A percentile compares a stretch with the other conserved stretches of the same genome.
phyloP scores from a whole-genome alignment of 2,113 vertebrate genomes.

The Mungos mungo region DNA sequence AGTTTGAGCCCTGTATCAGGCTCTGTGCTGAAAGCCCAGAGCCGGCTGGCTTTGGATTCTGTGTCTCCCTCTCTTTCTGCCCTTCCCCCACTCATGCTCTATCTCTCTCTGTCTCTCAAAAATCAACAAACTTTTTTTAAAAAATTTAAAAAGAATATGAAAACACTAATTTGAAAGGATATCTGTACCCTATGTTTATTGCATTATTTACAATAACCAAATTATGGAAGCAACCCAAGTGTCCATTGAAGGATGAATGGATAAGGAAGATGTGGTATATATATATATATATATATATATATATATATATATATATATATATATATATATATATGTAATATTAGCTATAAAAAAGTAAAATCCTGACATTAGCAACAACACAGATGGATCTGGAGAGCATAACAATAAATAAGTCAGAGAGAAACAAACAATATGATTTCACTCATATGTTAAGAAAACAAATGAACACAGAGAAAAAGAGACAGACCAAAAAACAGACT shows the following conservation, averaged over 20 bases:
- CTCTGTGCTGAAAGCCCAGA: too few species aligned
- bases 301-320: not conserved
- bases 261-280: not conserved
- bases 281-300: not conserved
- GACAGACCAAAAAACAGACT: not conserved
- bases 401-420: not conserved
- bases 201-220: not conserved
- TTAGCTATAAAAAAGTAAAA: not conserved
- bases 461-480: not conserved
- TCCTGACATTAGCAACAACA: not conserved
- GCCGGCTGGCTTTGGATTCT: too few species aligned
- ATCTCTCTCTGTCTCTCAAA: too few species aligned
- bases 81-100: too few species aligned
- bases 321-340: not conserved
- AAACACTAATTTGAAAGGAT: not conserved
- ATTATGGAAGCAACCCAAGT: not conserved
- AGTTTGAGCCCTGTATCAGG: too few species aligned
- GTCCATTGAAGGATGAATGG: not conserved
- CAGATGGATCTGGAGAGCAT: not conserved
- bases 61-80: too few species aligned
- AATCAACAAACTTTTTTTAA: too few species aligned
- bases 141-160: not conserved
- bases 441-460: not conserved
- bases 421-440: not conserved
- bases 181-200: not conserved